A percentile compares a stretch with the other conserved stretches of the same genome.
Evolutionary conservation across 2,888 invertebrate species (phyloP).

Genomic region (Boloria euphrosyne): DNA sequence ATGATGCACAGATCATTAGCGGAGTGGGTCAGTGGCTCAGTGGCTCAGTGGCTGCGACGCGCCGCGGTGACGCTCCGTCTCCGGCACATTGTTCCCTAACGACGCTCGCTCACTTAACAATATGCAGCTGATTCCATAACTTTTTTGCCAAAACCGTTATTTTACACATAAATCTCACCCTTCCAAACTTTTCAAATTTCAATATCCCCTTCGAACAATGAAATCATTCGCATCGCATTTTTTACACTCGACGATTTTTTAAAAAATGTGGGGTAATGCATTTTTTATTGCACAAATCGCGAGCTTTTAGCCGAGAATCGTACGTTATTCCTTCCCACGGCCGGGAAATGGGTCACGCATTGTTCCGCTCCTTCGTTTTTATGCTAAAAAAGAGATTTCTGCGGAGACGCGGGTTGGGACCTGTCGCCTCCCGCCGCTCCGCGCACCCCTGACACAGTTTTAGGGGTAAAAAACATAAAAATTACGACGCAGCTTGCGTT

Average conservation of each 20-base stretch:
- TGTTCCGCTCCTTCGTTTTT: constrained; percentile 75
- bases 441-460: constrained; percentile 76
- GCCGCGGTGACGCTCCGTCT: constrained; percentile 13
- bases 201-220: constrained; percentile 68
- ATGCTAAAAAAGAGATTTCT: constrained; percentile 77
- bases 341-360: constrained; percentile 80
- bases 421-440: constrained; percentile 55
- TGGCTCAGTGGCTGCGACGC: constrained; percentile 3
- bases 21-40: constrained; percentile 38
- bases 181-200: constrained; percentile 57
- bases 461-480: constrained; percentile 77
- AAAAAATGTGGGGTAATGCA: constrained; percentile 80
- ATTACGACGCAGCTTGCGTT: constrained; percentile 74
- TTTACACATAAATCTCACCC: constrained; percentile 79
- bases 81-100: constrained; percentile 37
- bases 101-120: constrained; percentile 40
- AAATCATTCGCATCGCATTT: constrained; percentile 55
- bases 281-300: constrained; percentile 73
- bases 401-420: constrained; percentile 64
- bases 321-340: constrained; percentile 82
- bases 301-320: constrained; percentile 62
- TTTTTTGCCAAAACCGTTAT: constrained; percentile 78
- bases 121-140: constrained; percentile 66
- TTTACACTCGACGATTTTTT: constrained; percentile 66
- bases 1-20: constrained; percentile 25